Conservation (phyloP, 2,113 vertebrate species). For the Limnothrissa miodon region DNA sequence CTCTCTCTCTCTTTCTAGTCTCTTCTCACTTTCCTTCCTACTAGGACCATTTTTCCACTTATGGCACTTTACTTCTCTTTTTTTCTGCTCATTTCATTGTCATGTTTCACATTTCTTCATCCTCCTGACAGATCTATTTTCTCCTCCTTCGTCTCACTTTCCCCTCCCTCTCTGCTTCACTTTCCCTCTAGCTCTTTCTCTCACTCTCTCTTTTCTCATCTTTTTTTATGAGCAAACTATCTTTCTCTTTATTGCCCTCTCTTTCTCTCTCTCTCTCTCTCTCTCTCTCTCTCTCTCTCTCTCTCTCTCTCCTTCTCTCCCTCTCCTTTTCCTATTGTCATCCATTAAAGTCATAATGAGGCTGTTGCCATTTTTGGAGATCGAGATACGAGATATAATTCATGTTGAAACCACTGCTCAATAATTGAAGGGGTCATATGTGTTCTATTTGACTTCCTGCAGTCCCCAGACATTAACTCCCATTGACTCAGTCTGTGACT, state of each 20-base stretch:
- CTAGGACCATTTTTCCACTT: neutral
- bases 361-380: conserved; percentile 57
- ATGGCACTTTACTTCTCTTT: neutral
- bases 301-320: conserved; percentile 38
- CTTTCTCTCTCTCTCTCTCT: neutral
- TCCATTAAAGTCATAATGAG: conserved; percentile 61
- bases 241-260: neutral
- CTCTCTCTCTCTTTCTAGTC: too few relatives aligned
- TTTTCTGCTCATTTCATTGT: neutral
- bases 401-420: conserved; percentile 46
- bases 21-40: neutral
- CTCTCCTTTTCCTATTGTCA: neutral
- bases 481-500: neutral
- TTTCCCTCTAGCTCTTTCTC: too few relatives aligned
- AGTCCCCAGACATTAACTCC: neutral
- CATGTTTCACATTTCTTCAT: conserved; percentile 9
- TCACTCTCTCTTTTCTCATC: neutral
- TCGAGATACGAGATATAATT: conserved; percentile 48
- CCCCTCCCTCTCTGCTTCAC: neutral
- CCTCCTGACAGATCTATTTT: neutral
- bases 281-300: conserved; percentile 31
- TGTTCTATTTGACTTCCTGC: conserved; percentile 15
- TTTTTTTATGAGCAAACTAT: neutral
- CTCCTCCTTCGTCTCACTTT: neutral
- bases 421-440: conserved; percentile 51